Conservation (phyloP, 2,113 vertebrate species). For the Butorides virescens region DNA sequence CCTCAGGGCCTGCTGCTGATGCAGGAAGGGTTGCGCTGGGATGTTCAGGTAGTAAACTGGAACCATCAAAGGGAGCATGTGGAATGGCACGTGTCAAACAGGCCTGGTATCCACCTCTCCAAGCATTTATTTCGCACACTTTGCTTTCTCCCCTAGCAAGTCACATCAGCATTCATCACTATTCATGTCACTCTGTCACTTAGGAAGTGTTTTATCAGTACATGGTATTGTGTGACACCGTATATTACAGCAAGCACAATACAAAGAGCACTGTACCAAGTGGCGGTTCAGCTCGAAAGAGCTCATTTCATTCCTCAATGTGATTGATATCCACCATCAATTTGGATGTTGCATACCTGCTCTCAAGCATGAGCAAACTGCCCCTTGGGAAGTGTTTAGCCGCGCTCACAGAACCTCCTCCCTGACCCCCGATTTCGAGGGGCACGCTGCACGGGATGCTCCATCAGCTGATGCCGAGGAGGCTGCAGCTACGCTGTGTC, state of each 20-base stretch:
- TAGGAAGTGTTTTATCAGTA: background rate
- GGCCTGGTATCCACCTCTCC: background rate
- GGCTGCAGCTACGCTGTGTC: fast-evolving
- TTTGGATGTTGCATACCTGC: background rate
- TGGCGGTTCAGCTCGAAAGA: background rate
- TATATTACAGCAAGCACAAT: background rate
- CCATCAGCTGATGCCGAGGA: fast-evolving
- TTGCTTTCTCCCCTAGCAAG: background rate
- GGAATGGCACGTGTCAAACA: background rate
- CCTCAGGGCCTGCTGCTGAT: background rate
- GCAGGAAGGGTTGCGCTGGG: background rate
- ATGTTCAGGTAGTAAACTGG: background rate
- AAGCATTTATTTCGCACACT: background rate
- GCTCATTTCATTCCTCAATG: background rate
- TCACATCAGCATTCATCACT: background rate
- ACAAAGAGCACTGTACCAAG: background rate
- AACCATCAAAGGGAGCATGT: background rate
- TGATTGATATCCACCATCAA: background rate
- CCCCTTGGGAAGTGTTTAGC: background rate
- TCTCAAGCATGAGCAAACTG: background rate
- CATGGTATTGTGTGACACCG: background rate
- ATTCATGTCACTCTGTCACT: background rate
- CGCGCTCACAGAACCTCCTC: background rate
- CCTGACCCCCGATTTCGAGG: background rate
- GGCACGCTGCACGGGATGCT: fast-evolving